Evolutionary conservation across 1,140 invertebrate species (phyloP).

Genomic region (Drosophila tristis): DNA sequence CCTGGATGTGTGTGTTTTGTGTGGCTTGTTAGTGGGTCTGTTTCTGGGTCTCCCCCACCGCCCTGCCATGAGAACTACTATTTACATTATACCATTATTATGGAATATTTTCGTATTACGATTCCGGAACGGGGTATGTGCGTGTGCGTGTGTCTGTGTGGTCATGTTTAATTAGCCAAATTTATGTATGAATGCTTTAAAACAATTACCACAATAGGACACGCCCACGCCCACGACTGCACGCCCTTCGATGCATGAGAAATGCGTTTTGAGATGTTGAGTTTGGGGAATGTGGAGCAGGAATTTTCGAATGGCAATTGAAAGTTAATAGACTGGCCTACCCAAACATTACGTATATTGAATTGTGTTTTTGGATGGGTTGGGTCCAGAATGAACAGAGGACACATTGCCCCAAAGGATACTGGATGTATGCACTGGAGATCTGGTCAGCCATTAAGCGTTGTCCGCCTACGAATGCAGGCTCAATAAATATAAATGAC

Average conservation of each 20-base stretch:
- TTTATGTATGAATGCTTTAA: slow-evolving; percentile 72
- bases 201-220: slow-evolving; percentile 64
- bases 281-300: slow-evolving; percentile 1
- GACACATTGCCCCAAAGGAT: slow-evolving; percentile 2
- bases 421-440: background rate
- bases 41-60: no score
- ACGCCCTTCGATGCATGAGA: slow-evolving; percentile 21
- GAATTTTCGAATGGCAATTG: slow-evolving; percentile 39
- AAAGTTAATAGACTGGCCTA: slow-evolving; percentile 47
- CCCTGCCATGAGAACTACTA: slow-evolving; percentile 30
- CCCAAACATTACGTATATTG: slow-evolving; percentile 18
- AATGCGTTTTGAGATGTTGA: slow-evolving; percentile 9
- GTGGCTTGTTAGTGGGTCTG: no score
- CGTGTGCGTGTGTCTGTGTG: slow-evolving; percentile 32
- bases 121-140: slow-evolving; percentile 28
- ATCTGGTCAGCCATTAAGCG: slow-evolving; percentile 43
- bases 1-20: no score
- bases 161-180: slow-evolving; percentile 77
- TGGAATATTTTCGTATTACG: slow-evolving; percentile 57
- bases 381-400: slow-evolving; percentile 8
- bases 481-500: slow-evolving; percentile 68
- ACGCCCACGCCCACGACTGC: slow-evolving; percentile 15
- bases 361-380: slow-evolving; percentile 32
- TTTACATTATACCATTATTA: slow-evolving; percentile 72
- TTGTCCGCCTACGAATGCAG: slow-evolving; percentile 15